Evolutionary conservation across 2,888 invertebrate genomes (phyloP).

Genomic region (Allolobophora icterica): DNA sequence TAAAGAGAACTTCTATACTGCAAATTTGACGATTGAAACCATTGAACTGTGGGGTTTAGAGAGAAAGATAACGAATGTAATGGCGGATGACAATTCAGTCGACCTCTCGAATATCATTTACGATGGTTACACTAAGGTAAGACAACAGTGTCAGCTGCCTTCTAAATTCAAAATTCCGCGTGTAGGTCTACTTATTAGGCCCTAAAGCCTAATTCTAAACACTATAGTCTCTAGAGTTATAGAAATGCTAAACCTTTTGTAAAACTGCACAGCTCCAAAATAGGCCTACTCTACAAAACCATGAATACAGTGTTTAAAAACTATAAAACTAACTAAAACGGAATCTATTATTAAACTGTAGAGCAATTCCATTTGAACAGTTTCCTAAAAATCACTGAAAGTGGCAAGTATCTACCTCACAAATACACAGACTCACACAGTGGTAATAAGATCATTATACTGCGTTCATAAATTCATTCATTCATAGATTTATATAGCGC

Average conservation of each 20-base stretch:
- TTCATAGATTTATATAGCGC: too few species aligned
- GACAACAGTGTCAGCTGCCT: background rate
- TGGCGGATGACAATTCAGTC: background rate
- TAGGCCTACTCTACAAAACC: too few species aligned
- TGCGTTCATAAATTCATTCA: too few species aligned
- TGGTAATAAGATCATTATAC: too few species aligned
- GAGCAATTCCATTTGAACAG: background rate
- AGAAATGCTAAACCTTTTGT: background rate
- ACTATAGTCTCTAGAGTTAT: too few species aligned
- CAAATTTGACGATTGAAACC: background rate
- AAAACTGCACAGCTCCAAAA: background rate
- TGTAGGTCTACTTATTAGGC: background rate
- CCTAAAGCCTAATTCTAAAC: background rate
- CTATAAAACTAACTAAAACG: background rate
- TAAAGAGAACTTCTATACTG: background rate
- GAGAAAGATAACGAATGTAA: background rate
- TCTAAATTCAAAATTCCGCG: background rate
- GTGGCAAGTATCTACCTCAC: background rate
- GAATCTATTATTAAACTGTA: background rate
- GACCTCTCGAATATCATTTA: background rate
- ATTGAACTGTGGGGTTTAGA: conserved; percentile 20
- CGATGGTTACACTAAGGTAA: background rate
- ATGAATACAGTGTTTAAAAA: too few species aligned
- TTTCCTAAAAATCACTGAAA: background rate
- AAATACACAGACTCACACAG: too few species aligned